phyloP scores from a whole-genome alignment of 2,888 invertebrate species.

The Lacanobia oleracea region DNA sequence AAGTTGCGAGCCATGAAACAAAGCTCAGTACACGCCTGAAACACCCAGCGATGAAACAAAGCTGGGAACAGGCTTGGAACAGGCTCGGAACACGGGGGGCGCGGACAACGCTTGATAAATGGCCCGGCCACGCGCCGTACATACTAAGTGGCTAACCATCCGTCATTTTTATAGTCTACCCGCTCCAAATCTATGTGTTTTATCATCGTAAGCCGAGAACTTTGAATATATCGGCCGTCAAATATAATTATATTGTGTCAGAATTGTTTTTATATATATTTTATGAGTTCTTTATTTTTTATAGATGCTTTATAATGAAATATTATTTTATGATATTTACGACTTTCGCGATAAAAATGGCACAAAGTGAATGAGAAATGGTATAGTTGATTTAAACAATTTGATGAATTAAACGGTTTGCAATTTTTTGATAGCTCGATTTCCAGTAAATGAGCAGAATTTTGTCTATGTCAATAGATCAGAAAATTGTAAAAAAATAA shows the following conservation, averaged over 20 bases:
- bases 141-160: conserved; percentile 60
- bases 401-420: too few species aligned
- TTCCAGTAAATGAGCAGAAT: neutral
- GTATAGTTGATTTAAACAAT: too few species aligned
- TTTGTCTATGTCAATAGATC: neutral
- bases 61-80: conserved; percentile 28
- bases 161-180: conserved; percentile 63
- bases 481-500: too few species aligned
- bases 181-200: conserved; percentile 61
- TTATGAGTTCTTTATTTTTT: conserved; percentile 11
- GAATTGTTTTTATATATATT: conserved; percentile 48
- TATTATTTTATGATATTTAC: neutral
- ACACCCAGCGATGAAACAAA: conserved; percentile 20
- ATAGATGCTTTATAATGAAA: neutral
- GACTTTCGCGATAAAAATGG: neutral
- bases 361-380: too few species aligned
- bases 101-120: conserved; percentile 65
- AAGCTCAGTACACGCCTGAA: conserved; percentile 39
- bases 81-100: conserved; percentile 16
- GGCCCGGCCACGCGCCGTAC: conserved; percentile 54
- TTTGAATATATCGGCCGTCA: conserved; percentile 56
- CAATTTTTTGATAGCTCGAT: neutral
- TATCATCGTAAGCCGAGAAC: conserved; percentile 58
- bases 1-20: conserved; percentile 49
- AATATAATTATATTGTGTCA: conserved; percentile 46